Conservation (phyloP, 2,113 vertebrate genomes). For the Polypterus senegalus region DNA sequence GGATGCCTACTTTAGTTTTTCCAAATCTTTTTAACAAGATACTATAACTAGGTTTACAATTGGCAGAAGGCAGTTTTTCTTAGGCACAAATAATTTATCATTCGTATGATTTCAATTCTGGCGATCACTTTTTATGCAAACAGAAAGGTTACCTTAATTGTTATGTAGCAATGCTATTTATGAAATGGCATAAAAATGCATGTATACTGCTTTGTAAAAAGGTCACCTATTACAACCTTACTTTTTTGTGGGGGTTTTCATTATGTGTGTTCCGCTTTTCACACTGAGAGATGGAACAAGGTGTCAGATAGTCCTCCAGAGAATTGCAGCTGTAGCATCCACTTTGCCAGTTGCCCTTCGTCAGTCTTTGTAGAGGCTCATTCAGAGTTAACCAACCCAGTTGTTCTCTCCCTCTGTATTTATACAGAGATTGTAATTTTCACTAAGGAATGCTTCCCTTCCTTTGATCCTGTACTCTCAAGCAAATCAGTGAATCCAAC, state of each 20-base stretch:
- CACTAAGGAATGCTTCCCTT: slow-evolving; percentile 6
- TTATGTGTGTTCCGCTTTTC: slow-evolving; percentile 36
- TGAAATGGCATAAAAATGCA: slow-evolving; percentile 51
- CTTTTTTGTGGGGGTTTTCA: slow-evolving; percentile 17
- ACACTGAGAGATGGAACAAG: slow-evolving; percentile 29
- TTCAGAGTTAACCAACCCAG: background rate
- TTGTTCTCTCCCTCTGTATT: background rate
- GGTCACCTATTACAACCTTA: slow-evolving; percentile 59
- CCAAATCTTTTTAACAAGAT: slow-evolving; percentile 71
- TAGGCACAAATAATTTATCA: slow-evolving; percentile 69
- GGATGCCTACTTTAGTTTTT: slow-evolving; percentile 74
- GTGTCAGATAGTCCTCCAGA: slow-evolving; percentile 28
- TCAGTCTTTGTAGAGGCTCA: slow-evolving; percentile 2
- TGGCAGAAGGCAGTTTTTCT: slow-evolving; percentile 55
- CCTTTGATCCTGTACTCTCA: slow-evolving; percentile 8
- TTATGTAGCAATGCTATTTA: slow-evolving; percentile 59
- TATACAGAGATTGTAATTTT: slow-evolving; percentile 3
- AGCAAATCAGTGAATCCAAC: slow-evolving; percentile 1
- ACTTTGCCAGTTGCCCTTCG: slow-evolving; percentile 24
- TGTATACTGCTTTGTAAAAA: slow-evolving; percentile 52
- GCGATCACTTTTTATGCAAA: slow-evolving; percentile 57
- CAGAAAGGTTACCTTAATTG: slow-evolving; percentile 60
- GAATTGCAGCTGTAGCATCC: slow-evolving; percentile 24
- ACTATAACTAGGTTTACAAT: slow-evolving; percentile 63
- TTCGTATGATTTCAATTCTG: slow-evolving; percentile 51